These are phyloP conservation scores for Phyllotreta striolata DNA, from an alignment of 2,888 invertebrate species.

Conservation along the genomic window DNA sequence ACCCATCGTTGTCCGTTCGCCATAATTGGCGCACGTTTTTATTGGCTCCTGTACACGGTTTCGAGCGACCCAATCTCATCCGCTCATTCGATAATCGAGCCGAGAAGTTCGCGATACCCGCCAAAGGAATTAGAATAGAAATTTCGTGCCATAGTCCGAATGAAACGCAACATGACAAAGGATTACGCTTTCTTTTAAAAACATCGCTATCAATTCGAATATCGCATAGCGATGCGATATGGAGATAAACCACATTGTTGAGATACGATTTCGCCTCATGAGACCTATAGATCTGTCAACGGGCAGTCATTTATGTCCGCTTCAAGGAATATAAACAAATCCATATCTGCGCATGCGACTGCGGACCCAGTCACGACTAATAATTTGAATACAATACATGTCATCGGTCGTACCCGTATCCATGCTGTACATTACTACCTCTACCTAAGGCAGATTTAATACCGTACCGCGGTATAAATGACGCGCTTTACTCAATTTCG, in stretches of 20 bases:
- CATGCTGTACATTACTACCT: conserved; percentile 36
- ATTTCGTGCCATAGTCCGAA: too few relatives aligned
- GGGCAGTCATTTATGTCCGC: conserved; percentile 60
- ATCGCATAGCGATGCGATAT: conserved; percentile 46
- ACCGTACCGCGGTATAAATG: too few relatives aligned
- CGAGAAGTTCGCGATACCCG: too few relatives aligned
- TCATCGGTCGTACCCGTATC: conserved; percentile 44
- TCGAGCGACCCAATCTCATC: too few relatives aligned
- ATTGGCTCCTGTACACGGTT: too few relatives aligned
- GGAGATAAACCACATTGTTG: conserved; percentile 47
- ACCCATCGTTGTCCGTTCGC: too few relatives aligned
- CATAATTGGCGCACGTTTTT: too few relatives aligned
- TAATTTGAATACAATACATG: conserved; percentile 62
- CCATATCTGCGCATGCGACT: conserved; percentile 59
- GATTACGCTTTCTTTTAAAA: too few relatives aligned
- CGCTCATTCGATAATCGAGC: too few relatives aligned
- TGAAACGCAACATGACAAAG: too few relatives aligned
- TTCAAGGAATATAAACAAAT: conserved; percentile 58
- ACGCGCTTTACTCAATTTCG: conserved; percentile 8
- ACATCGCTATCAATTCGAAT: conserved; percentile 38
- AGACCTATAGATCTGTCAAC: conserved; percentile 60
- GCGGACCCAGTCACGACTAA: conserved; percentile 57
- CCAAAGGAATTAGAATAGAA: too few relatives aligned
- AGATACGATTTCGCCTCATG: conserved; percentile 54
- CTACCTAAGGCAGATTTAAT: conserved; percentile 34